Conservation (phyloP, 30 jellyfish, hydroid and myxozoan genomes). For the Cassiopea xamachana region DNA sequence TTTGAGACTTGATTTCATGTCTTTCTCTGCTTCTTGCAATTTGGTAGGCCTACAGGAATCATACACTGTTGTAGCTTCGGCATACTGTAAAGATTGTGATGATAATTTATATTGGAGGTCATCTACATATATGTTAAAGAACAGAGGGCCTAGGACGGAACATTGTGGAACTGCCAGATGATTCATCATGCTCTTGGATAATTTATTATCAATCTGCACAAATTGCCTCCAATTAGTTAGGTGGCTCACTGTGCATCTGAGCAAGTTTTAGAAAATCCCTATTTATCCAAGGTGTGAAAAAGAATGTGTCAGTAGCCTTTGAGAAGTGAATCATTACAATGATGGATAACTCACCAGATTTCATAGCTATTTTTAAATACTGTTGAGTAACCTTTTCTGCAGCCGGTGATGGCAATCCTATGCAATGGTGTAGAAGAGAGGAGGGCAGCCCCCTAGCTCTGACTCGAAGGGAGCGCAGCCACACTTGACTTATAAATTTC, state of each 20-base stretch:
- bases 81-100: constrained; percentile 43
- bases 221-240: constrained; percentile 16
- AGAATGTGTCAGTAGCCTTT: constrained; percentile 31
- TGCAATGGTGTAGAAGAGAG: not conserved
- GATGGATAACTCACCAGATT: constrained; percentile 53
- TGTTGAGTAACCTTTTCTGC: not conserved
- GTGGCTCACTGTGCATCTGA: constrained; percentile 26
- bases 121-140: constrained; percentile 64
- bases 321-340: constrained; percentile 30
- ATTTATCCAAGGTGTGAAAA: constrained; percentile 11
- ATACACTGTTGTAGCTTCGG: constrained; percentile 60
- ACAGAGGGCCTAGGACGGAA: constrained; percentile 72
- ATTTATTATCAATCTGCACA: constrained; percentile 19
- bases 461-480: too few relatives aligned
- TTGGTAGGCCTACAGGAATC: constrained; percentile 21
- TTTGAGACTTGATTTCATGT: not conserved
- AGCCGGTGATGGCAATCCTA: not conserved
- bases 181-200: constrained; percentile 9
- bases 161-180: constrained; percentile 70
- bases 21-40: not conserved
- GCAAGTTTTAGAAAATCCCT: constrained; percentile 7
- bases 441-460: too few relatives aligned
- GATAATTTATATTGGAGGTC: constrained; percentile 47
- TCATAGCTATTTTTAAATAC: constrained; percentile 43
- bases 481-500: too few relatives aligned